Conservation (phyloP, 2,888 invertebrate species). For the Pammene aurita region DNA sequence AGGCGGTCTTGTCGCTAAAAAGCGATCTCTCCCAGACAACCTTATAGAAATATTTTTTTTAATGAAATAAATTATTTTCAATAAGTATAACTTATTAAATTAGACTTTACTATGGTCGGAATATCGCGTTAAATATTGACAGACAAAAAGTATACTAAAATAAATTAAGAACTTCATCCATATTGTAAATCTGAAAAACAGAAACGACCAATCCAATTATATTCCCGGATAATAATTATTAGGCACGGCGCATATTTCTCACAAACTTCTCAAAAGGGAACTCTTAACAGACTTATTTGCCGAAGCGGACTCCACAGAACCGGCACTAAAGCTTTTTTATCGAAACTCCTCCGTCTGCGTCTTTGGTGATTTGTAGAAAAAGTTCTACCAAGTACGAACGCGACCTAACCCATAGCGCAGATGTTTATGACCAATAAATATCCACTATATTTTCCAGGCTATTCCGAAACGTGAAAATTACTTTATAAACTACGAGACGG, state of each 20-base stretch:
- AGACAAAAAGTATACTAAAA: background rate
- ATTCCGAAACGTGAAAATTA: conserved; percentile 29
- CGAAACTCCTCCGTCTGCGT: conserved; percentile 48
- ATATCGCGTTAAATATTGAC: background rate
- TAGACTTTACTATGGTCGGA: background rate
- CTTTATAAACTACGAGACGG: conserved; percentile 21
- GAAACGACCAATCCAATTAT: conserved; percentile 22
- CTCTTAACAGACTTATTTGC: conserved; percentile 32
- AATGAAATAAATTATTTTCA: too few species aligned
- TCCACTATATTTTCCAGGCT: conserved; percentile 22
- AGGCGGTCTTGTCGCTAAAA: too few species aligned
- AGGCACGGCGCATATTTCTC: conserved; percentile 25
- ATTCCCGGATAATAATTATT: conserved; percentile 29
- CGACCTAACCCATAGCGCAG: conserved; percentile 48
- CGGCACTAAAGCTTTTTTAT: conserved; percentile 61
- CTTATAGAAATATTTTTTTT: too few species aligned
- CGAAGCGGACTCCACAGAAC: conserved; percentile 43
- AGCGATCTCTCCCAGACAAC: too few species aligned
- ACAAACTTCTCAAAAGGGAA: conserved; percentile 35
- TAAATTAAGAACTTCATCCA: background rate
- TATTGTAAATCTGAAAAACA: background rate
- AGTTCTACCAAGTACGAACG: conserved; percentile 49
- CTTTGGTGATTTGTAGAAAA: conserved; percentile 61
- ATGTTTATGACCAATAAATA: conserved; percentile 50
- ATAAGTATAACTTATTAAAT: background rate